Conservation (phyloP, 2,113 vertebrate species). For the Poicephalus gulielmi region DNA sequence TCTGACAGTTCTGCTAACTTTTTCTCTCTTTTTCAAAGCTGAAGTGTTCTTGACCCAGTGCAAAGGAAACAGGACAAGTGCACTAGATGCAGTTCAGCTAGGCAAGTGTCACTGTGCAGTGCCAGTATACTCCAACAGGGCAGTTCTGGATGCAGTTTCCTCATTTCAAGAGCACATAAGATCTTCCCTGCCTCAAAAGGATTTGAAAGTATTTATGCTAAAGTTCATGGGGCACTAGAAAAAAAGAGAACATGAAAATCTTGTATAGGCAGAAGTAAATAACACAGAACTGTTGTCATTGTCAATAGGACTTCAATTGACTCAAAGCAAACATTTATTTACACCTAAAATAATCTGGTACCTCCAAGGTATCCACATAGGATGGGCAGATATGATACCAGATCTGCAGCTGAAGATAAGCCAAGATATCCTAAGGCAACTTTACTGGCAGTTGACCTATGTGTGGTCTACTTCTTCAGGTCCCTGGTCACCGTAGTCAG, state of each 20-base stretch:
- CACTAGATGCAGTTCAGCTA: not conserved
- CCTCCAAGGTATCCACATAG: not conserved
- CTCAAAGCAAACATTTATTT: not conserved
- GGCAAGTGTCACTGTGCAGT: fast-evolving
- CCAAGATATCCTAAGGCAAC: not conserved
- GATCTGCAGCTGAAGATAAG: not conserved
- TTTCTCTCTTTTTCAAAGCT: not conserved
- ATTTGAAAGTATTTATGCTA: not conserved
- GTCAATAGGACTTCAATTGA: not conserved
- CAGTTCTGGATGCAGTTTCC: not conserved
- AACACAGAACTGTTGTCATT: not conserved
- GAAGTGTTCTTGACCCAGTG: not conserved
- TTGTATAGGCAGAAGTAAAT: not conserved
- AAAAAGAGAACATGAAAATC: not conserved
- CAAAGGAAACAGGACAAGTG: not conserved
- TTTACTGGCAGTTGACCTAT: not conserved
- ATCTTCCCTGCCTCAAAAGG: not conserved
- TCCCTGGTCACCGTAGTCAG: not conserved
- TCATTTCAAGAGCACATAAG: not conserved
- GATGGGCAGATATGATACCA: not conserved
- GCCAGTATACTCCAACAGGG: not conserved
- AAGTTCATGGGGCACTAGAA: not conserved
- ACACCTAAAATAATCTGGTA: not conserved
- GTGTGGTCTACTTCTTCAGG: not conserved
- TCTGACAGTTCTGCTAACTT: not conserved